Conservation (phyloP, 1,140 invertebrate species). For the Drosophila lini region DNA sequence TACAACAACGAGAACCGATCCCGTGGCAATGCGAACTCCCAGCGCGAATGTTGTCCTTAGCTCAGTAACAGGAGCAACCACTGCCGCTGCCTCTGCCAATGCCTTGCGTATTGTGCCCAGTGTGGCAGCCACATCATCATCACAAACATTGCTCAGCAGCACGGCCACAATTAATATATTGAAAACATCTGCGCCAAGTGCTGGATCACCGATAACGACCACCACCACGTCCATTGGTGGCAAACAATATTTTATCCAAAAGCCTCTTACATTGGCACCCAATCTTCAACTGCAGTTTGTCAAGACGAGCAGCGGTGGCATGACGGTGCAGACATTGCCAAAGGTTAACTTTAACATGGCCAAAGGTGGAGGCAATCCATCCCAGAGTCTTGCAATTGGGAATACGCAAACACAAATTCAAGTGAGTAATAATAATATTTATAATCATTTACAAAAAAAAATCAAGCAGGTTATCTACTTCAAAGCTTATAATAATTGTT, state of each 20-base stretch:
- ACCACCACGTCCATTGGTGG: constrained; percentile 67
- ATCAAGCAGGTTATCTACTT: background rate
- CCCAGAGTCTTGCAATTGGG: constrained; percentile 37
- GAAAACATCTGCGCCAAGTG: constrained; percentile 53
- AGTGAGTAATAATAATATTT: constrained; percentile 21
- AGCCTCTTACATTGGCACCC: constrained; percentile 69
- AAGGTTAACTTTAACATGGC: constrained; percentile 79
- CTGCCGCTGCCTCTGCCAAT: constrained; percentile 20
- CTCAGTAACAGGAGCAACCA: constrained; percentile 21
- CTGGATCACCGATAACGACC: constrained; percentile 6
- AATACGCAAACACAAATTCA: constrained; percentile 80
- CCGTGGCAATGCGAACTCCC: constrained; percentile 49
- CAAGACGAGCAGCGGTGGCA: constrained; percentile 76
- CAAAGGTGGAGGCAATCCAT: constrained; percentile 56
- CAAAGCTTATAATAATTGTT: background rate
- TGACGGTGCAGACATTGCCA: constrained; percentile 76
- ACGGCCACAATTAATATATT: constrained; percentile 52
- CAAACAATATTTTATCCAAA: constrained; percentile 82
- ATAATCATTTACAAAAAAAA: too few relatives aligned
- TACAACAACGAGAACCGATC: constrained; percentile 16
- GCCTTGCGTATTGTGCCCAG: constrained; percentile 60
- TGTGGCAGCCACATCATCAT: constrained; percentile 17
- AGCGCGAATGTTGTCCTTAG: constrained; percentile 54
- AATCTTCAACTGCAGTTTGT: constrained; percentile 83
- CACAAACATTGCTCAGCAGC: constrained; percentile 57